These are phyloP conservation scores for Morelia viridis DNA, from an alignment of 2,797 vertebrate species.

Conservation along the genomic window DNA sequence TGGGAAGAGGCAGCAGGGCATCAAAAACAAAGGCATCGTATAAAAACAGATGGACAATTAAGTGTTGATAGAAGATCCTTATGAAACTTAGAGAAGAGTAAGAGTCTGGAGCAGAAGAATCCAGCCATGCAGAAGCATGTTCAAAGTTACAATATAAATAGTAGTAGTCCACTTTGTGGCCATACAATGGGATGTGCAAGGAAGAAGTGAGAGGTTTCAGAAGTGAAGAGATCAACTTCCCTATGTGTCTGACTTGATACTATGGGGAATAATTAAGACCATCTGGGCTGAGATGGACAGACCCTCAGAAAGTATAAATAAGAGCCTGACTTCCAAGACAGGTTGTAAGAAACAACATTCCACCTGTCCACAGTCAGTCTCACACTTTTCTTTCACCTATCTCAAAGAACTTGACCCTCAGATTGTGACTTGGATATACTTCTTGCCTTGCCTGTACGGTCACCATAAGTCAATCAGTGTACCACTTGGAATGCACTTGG, in stretches of 20 bases:
- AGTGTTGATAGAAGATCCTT: neutral
- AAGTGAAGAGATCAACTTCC: neutral
- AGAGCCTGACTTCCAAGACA: neutral
- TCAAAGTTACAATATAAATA: neutral
- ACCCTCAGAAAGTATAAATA: neutral
- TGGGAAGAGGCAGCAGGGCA: neutral
- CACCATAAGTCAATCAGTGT: neutral
- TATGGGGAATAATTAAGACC: neutral
- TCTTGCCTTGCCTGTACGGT: neutral
- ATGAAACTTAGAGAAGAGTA: neutral
- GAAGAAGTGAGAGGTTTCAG: neutral
- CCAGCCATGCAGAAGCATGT: neutral
- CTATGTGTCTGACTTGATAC: neutral
- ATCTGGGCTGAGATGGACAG: neutral
- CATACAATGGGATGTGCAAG: neutral
- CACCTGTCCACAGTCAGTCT: neutral
- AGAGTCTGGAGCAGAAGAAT: neutral
- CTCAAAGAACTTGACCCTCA: neutral
- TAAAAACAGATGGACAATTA: neutral
- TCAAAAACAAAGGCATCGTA: neutral
- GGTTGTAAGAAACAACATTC: neutral
- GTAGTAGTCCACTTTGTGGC: neutral
- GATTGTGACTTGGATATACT: neutral
- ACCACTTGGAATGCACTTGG: neutral
- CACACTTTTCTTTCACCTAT: neutral